phyloP scores from a whole-genome alignment of 2,888 invertebrate genomes.

The Periphyllus acericola region DNA sequence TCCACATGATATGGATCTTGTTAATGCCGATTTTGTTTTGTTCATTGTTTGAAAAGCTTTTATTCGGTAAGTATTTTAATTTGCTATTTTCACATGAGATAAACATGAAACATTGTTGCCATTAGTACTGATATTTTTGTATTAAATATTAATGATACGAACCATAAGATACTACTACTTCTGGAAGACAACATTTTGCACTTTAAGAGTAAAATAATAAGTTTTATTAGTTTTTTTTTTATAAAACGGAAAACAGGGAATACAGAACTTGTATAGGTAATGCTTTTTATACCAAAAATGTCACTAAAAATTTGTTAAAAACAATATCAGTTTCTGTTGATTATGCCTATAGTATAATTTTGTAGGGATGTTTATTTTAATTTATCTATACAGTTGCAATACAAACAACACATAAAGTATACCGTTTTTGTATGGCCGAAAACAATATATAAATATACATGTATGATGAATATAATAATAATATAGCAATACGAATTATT shows the following conservation, averaged over 20 bases:
- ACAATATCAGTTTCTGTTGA: background rate
- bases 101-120: background rate
- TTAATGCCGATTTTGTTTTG: background rate
- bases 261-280: background rate
- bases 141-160: background rate
- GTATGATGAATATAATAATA: slow-evolving; percentile 11
- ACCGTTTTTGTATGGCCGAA: background rate
- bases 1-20: background rate
- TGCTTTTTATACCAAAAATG: background rate
- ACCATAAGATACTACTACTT: background rate
- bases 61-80: background rate
- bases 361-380: background rate
- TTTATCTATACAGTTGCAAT: background rate
- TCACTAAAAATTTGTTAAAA: background rate
- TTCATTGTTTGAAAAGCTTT: background rate
- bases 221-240: background rate
- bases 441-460: slow-evolving; percentile 4
- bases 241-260: background rate
- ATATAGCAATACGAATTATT: background rate
- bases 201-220: background rate
- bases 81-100: background rate
- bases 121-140: background rate
- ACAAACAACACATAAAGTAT: slow-evolving; percentile 12
- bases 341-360: background rate
- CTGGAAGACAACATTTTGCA: slow-evolving; percentile 8